phyloP scores from a whole-genome alignment of 2,113 vertebrate genomes.

The Tyrannus savana region DNA sequence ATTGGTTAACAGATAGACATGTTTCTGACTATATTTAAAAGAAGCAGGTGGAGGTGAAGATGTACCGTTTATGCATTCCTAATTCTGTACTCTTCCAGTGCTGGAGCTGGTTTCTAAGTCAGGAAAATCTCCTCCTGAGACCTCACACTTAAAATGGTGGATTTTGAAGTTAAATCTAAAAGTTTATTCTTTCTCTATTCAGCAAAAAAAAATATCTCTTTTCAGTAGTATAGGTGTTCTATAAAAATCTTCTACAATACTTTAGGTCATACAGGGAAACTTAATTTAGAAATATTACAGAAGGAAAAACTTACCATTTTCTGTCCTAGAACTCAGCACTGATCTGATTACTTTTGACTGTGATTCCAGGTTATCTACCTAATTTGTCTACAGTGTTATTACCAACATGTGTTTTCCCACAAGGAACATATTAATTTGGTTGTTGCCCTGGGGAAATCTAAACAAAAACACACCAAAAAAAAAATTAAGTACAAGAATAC shows the following conservation, averaged over 20 bases:
- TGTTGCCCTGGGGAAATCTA: conserved; percentile 31
- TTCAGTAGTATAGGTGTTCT: neutral
- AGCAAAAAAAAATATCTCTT: neutral
- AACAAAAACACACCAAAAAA: neutral
- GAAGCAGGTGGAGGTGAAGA: neutral
- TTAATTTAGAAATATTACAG: conserved; percentile 32
- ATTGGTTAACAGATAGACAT: neutral
- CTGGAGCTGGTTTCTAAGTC: neutral
- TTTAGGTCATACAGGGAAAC: neutral
- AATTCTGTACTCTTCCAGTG: neutral
- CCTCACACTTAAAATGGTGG: neutral
- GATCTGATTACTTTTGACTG: conserved; percentile 54
- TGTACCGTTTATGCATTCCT: neutral
- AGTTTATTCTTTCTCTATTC: neutral
- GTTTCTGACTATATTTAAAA: neutral
- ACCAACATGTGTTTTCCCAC: conserved; percentile 49
- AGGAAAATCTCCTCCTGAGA: neutral
- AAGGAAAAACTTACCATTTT: conserved; percentile 14
- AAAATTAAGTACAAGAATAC: neutral
- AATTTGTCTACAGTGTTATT: conserved; percentile 46
- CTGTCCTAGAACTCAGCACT: neutral
- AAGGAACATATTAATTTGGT: conserved; percentile 42
- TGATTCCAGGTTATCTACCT: conserved; percentile 58
- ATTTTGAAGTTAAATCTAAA: neutral
- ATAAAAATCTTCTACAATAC: neutral